Evolutionary conservation across 2,888 invertebrate species (phyloP).

Genomic region (Sympetrum striolatum): DNA sequence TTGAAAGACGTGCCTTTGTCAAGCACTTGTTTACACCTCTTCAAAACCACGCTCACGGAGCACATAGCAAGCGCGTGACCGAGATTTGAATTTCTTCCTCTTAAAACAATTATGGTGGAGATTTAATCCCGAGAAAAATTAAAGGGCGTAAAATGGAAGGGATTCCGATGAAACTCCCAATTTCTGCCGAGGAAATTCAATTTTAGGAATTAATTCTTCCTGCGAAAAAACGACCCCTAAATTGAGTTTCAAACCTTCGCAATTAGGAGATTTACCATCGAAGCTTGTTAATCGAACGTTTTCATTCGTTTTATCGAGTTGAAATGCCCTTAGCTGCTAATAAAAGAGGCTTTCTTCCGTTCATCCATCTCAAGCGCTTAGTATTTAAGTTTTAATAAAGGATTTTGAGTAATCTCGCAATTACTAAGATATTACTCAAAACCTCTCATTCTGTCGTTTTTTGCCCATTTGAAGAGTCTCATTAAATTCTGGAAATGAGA

Average conservation of each 20-base stretch:
- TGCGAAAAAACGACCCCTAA: not conserved
- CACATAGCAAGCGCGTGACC: not conserved
- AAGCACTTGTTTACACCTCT: not conserved
- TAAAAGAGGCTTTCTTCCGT: no score
- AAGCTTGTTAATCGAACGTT: not conserved
- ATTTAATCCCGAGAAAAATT: not conserved
- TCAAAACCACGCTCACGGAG: not conserved
- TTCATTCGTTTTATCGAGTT: not conserved
- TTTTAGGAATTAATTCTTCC: not conserved
- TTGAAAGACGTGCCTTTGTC: not conserved
- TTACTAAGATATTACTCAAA: no score
- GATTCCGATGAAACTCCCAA: not conserved
- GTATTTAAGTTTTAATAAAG: no score
- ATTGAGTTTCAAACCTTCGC: not conserved
- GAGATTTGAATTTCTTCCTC: not conserved
- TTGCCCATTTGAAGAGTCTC: no score
- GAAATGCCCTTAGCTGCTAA: not conserved
- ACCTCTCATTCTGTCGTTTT: no score
- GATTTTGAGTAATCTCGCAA: no score
- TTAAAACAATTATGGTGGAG: slow-evolving; percentile 21
- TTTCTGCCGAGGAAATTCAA: not conserved
- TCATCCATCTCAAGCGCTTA: no score
- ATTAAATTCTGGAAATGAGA: no score
- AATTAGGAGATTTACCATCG: not conserved
- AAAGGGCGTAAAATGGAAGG: not conserved